Conservation (phyloP, 2,113 vertebrate species). For the Crotalus tigris region DNA sequence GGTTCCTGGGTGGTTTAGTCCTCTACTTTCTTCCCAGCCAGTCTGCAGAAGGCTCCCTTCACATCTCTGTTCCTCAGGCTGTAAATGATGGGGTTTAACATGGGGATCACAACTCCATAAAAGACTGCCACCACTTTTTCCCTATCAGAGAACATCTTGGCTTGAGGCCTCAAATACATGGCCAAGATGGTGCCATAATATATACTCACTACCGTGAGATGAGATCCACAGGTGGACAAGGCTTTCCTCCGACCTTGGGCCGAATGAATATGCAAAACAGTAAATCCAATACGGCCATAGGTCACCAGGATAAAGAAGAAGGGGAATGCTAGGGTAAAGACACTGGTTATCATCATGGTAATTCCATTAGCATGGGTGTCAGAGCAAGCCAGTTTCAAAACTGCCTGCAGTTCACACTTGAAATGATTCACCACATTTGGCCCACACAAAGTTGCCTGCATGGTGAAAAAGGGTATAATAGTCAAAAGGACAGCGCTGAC, state of each 20-base stretch:
- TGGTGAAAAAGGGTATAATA: conserved; percentile 14
- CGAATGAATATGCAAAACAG: neutral
- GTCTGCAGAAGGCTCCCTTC: neutral
- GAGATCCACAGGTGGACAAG: conserved; percentile 36
- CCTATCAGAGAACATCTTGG: neutral
- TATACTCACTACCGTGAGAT: conserved; percentile 24
- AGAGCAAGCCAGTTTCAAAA: conserved; percentile 51
- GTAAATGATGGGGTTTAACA: conserved; percentile 23
- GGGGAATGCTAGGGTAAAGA: neutral
- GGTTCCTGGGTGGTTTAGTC: neutral
- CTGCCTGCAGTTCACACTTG: conserved; percentile 47
- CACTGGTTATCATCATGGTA: neutral
- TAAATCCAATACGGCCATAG: conserved; percentile 16
- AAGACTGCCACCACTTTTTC: conserved; percentile 27
- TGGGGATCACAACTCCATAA: conserved; percentile 28
- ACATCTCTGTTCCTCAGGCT: conserved; percentile 14
- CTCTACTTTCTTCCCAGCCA: neutral
- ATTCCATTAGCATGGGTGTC: neutral
- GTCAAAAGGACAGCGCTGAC: conserved; percentile 25
- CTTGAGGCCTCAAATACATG: conserved; percentile 27
- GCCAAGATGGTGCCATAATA: conserved; percentile 27
- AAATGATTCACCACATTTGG: conserved; percentile 47
- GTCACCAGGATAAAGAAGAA: conserved; percentile 32
- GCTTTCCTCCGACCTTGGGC: conserved; percentile 11
- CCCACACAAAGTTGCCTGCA: conserved; percentile 43